phyloP scores from a whole-genome alignment of 1,140 invertebrate species.

The Cydia amplana region DNA sequence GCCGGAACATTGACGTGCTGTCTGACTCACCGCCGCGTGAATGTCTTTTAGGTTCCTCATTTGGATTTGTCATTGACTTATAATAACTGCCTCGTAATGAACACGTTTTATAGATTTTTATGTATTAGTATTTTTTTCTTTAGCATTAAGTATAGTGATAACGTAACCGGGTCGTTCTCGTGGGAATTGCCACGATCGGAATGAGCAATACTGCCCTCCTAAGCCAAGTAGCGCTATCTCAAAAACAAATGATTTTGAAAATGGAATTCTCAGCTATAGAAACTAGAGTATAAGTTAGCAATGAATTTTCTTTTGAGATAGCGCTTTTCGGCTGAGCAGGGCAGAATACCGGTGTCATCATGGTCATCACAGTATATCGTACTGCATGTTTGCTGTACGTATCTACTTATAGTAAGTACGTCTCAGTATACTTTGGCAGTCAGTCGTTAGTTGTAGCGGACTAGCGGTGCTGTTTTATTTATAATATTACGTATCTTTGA shows the following conservation, averaged over 20 bases:
- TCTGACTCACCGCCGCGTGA: conserved; percentile 26
- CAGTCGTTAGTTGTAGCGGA: too few relatives aligned
- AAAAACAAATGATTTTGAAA: too few relatives aligned
- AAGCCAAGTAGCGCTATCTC: too few relatives aligned
- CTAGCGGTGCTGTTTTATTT: too few relatives aligned
- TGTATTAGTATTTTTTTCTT: neutral
- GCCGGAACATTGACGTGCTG: conserved; percentile 2
- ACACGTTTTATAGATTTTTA: conserved; percentile 10
- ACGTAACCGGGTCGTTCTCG: neutral
- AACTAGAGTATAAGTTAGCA: too few relatives aligned
- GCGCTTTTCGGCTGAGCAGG: too few relatives aligned
- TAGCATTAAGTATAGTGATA: neutral
- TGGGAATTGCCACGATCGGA: conserved; percentile 9
- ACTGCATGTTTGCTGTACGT: neutral
- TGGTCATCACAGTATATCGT: too few relatives aligned
- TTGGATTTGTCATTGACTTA: conserved; percentile 31
- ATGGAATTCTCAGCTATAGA: too few relatives aligned
- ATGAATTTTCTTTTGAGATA: too few relatives aligned
- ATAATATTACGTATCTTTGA: too few relatives aligned
- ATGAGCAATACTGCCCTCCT: conserved; percentile 32
- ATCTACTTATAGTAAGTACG: too few relatives aligned
- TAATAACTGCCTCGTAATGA: conserved; percentile 28
- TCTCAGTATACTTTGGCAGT: too few relatives aligned
- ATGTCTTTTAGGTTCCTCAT: conserved; percentile 30
- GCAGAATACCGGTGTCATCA: conserved; percentile 18